Evolutionary conservation across 2,888 invertebrate species (phyloP).

Genomic region (Ennomos erosarius): DNA sequence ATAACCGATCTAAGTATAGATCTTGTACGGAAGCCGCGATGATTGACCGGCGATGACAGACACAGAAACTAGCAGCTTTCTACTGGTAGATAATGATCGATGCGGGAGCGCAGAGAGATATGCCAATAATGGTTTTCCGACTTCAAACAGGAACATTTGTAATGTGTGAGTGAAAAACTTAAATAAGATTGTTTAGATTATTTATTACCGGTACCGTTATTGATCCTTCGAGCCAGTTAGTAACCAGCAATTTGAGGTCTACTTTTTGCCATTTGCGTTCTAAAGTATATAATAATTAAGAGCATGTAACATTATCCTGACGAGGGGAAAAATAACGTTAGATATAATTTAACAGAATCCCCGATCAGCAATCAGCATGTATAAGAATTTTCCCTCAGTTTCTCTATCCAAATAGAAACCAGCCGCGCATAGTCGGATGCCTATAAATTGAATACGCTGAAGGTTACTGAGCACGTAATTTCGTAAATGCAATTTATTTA

Average conservation of each 20-base stretch:
- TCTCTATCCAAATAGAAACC: slow-evolving; percentile 11
- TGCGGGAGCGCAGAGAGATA: slow-evolving; percentile 24
- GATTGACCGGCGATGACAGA: slow-evolving; percentile 45
- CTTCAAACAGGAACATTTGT: no score
- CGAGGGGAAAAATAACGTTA: no score
- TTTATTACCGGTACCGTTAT: background rate
- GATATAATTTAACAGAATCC: background rate
- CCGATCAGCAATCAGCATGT: background rate
- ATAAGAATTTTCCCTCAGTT: background rate
- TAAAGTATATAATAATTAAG: no score
- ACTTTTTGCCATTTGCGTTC: no score
- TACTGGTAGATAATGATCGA: slow-evolving; percentile 25
- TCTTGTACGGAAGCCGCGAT: slow-evolving; percentile 35
- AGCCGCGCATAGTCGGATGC: background rate
- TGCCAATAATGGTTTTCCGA: slow-evolving; percentile 23
- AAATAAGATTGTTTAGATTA: no score
- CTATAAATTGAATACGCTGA: slow-evolving; percentile 19
- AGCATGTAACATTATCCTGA: no score
- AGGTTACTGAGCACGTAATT: slow-evolving; percentile 23
- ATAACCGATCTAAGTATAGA: slow-evolving; percentile 41
- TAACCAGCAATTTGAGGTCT: no score
- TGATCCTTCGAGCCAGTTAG: slow-evolving; percentile 1
- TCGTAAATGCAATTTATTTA: slow-evolving; percentile 28
- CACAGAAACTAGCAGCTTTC: slow-evolving; percentile 35
- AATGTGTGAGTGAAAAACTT: no score